Base-by-base conservation (phyloP, 1,140 invertebrate genomes). In the Drosophila suzukii region DNA sequence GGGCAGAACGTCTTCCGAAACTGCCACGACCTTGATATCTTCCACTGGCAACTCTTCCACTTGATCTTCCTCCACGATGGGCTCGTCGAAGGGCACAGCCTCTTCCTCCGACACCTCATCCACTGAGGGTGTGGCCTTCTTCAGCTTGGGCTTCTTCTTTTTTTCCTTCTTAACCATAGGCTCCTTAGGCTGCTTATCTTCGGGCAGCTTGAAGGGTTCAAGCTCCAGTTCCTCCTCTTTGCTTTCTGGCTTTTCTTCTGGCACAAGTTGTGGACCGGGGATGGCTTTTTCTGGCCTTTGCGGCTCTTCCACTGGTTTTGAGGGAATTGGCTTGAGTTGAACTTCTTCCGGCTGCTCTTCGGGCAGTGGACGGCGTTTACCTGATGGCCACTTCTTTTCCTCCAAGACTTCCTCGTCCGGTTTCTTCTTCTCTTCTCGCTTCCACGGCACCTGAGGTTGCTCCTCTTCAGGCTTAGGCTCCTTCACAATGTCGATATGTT, bases 271-370 rank as follows among this genome's bases (percentile, higher is more conserved):
- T 11, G 92, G 86, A 63, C 76, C 92, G 1, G 91, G 73, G 59
- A 91, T 78, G 41, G 88, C 63, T 70, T 92, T 88, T 57, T 80
- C 75, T 54, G 89, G 84, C 46, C 66, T 78, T 34, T 78, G 57
- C 11, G 79, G 81, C 30, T 62, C 59, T 55, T 92, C 86, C 59
- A 93, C 85, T 20, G 89, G 75, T 8, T 89, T 92, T 4, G 47
- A 76, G 34, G 93, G 92, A 50, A 93, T 93, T 3, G 93, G 93
- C 66, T 94, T 94, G 1, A 94, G 79, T 36, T 91, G 80, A 8
- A 93, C 83, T 56, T 93, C 91, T 83, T 94, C 93, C 0, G 92
- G 92, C 67, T 93, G 88, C 44, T 93, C 83, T 74, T 92, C 91
- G n/a, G 90, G 78, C 79, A 85, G 84, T 20, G 93, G 92, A 36